Percentiles rank a stretch among this genome's conserved stretches.
phyloP scores from a whole-genome alignment of 2,888 invertebrate genomes.

The Argynnis bischoffii region DNA sequence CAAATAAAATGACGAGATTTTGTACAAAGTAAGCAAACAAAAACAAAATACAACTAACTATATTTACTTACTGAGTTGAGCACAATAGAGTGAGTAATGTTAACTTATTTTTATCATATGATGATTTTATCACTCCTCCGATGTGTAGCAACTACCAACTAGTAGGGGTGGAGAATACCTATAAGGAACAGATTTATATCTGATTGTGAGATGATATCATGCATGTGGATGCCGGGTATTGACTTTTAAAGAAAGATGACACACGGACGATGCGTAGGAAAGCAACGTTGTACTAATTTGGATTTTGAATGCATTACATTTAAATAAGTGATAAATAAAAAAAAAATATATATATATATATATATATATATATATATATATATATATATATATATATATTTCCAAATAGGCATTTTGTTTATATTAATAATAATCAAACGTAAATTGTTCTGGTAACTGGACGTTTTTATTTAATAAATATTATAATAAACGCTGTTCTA shows the following conservation, averaged over 20 bases:
- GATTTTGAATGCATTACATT: background rate
- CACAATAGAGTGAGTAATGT: constrained; percentile 29
- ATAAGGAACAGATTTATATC: constrained; percentile 17
- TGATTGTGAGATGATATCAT: constrained; percentile 26
- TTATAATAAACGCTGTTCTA: no score
- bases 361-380: no score
- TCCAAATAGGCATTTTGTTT: no score
- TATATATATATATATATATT: no score
- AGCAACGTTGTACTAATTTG: background rate
- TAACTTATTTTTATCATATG: constrained; percentile 25
- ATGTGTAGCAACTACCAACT: background rate
- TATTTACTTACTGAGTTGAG: background rate
- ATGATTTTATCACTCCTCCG: constrained; percentile 10
- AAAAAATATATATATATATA: no score
- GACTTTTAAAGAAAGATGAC: constrained; percentile 24
- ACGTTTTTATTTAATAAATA: no score
- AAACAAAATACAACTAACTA: background rate
- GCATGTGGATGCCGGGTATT: constrained; percentile 1
- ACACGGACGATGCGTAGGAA: constrained; percentile 8
- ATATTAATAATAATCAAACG: no score
- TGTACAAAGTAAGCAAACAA: background rate
- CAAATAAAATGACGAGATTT: background rate
- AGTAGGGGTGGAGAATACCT: constrained; percentile 5
- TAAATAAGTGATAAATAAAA: no score
- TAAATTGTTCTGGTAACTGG: no score